Percentiles rank a stretch among this genome's conserved stretches.
Conservation (phyloP, 2,113 vertebrate genomes). For the Xenotilapia leptura region DNA sequence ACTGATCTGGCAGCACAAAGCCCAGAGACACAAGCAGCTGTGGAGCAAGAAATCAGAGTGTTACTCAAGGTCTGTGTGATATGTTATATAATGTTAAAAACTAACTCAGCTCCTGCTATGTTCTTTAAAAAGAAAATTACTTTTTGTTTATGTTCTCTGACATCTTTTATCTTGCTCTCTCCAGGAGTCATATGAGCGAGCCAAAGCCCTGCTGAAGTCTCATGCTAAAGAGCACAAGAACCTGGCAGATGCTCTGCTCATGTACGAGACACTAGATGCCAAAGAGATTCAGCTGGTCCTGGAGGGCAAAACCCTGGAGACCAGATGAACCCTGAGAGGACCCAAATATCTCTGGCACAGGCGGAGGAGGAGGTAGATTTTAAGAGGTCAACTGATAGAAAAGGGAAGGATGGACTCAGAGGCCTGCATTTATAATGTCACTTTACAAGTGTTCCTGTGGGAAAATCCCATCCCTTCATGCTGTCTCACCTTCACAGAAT, state of each 20-base stretch:
- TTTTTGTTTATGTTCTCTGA: background rate
- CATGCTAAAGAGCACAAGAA: conserved; percentile 92
- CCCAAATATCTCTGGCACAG: background rate
- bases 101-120: background rate
- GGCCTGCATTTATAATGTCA: background rate
- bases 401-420: background rate
- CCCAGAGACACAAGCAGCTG: conserved; percentile 93
- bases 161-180: background rate
- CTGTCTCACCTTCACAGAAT: background rate
- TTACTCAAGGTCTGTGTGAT: conserved; percentile 79
- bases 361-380: background rate
- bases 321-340: conserved; percentile 75
- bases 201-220: conserved; percentile 86
- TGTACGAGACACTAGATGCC: conserved; percentile 93
- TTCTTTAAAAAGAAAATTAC: background rate
- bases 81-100: background rate
- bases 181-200: conserved; percentile 94
- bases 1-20: conserved; percentile 81
- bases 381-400: background rate
- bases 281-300: conserved; percentile 95
- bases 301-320: conserved; percentile 86
- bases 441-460: background rate
- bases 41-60: conserved; percentile 90
- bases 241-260: conserved; percentile 91
- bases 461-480: background rate